Evolutionary conservation across 2,888 invertebrate species (phyloP).

Genomic region (Idaea dimidiata): DNA sequence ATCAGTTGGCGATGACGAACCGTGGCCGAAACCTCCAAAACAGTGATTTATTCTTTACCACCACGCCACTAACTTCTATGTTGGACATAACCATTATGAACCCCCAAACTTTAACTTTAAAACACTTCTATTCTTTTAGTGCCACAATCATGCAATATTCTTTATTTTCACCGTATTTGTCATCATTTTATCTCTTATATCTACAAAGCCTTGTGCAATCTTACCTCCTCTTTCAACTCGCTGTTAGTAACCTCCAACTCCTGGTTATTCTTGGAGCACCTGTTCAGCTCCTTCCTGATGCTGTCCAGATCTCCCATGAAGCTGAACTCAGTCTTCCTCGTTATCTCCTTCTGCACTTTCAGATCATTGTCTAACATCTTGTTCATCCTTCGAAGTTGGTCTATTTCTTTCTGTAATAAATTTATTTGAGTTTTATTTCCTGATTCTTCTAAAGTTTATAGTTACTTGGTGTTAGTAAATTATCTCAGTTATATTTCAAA

Average conservation of each 20-base stretch:
- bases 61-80: too few relatives aligned
- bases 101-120: neutral
- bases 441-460: neutral
- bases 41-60: too few relatives aligned
- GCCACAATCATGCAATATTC: neutral
- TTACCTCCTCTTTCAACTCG: conserved; percentile 85
- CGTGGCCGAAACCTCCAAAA: too few relatives aligned
- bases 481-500: too few relatives aligned
- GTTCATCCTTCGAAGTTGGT: conserved; percentile 59
- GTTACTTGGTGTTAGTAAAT: too few relatives aligned
- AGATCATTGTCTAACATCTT: conserved; percentile 73
- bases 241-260: conserved; percentile 85
- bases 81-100: too few relatives aligned
- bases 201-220: conserved; percentile 21
- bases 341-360: conserved; percentile 62
- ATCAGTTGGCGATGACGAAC: too few relatives aligned
- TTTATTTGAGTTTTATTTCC: conserved; percentile 13
- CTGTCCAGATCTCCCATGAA: conserved; percentile 72
- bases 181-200: neutral
- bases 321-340: conserved; percentile 68
- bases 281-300: conserved; percentile 75
- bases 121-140: neutral
- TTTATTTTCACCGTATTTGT: neutral
- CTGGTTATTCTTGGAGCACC: conserved; percentile 79
- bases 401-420: conserved; percentile 58